phyloP scores from a whole-genome alignment of 2,113 vertebrate genomes.

The Saguinus midas region DNA sequence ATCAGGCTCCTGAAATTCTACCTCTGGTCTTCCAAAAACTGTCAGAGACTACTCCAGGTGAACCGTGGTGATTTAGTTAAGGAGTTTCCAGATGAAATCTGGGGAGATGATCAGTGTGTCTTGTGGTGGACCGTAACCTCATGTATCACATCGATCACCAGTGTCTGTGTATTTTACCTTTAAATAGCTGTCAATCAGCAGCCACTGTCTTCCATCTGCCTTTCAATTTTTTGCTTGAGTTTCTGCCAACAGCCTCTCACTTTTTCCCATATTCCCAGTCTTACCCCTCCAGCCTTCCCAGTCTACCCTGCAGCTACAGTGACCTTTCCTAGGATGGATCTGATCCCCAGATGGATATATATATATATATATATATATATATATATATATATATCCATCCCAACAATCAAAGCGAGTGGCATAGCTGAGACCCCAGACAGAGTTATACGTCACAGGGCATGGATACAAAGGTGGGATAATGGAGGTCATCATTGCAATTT shows the following conservation, averaged over 20 bases:
- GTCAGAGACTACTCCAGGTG: not conserved
- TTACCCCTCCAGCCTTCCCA: not conserved
- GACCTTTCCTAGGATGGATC: not conserved
- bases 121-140: not conserved
- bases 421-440: not conserved
- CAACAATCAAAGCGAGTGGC: not conserved
- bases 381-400: too few relatives aligned
- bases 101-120: not conserved
- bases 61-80: not conserved
- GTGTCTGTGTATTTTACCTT: not conserved
- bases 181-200: not conserved
- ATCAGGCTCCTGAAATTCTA: not conserved
- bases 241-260: not conserved
- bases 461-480: not conserved
- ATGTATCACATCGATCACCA: not conserved
- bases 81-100: not conserved
- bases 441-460: not conserved
- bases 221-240: conserved; percentile 22
- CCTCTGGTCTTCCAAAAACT: not conserved
- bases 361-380: too few relatives aligned
- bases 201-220: not conserved
- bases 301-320: not conserved
- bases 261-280: not conserved
- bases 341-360: not conserved
- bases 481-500: not conserved